Conservation (phyloP, 2,797 vertebrate genomes). For the Acanthiza pusilla region DNA sequence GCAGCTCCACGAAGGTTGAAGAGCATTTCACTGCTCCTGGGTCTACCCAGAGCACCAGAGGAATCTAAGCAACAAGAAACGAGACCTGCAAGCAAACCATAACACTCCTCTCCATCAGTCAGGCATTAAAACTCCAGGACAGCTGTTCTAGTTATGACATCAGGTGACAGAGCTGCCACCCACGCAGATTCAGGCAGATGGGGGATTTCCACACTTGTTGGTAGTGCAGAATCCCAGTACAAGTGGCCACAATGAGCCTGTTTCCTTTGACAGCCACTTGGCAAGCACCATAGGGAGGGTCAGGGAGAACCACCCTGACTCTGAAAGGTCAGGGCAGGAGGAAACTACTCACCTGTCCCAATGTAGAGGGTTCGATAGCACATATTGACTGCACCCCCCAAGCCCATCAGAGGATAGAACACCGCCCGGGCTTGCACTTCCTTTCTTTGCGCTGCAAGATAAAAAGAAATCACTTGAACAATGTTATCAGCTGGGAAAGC, state of each 20-base stretch:
- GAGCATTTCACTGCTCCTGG: background rate
- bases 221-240: background rate
- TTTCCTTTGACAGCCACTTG: background rate
- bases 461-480: conserved; percentile 37
- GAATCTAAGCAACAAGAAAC: background rate
- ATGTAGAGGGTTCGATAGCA: conserved; percentile 94
- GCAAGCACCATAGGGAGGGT: background rate
- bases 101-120: background rate
- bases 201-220: background rate
- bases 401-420: conserved; percentile 89
- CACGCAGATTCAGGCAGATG: background rate
- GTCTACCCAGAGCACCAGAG: background rate
- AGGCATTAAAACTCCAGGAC: background rate
- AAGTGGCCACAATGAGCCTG: background rate
- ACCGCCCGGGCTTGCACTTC: conserved; percentile 89
- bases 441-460: conserved; percentile 81
- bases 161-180: background rate
- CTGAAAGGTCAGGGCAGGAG: background rate
- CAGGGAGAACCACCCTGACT: background rate
- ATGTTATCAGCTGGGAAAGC: background rate
- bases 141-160: background rate
- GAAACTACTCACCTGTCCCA: conserved; percentile 82
- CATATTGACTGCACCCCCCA: conserved; percentile 88
- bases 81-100: background rate
- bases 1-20: background rate